phyloP scores from a whole-genome alignment of 2,113 vertebrate species.

The Gambusia affinis region DNA sequence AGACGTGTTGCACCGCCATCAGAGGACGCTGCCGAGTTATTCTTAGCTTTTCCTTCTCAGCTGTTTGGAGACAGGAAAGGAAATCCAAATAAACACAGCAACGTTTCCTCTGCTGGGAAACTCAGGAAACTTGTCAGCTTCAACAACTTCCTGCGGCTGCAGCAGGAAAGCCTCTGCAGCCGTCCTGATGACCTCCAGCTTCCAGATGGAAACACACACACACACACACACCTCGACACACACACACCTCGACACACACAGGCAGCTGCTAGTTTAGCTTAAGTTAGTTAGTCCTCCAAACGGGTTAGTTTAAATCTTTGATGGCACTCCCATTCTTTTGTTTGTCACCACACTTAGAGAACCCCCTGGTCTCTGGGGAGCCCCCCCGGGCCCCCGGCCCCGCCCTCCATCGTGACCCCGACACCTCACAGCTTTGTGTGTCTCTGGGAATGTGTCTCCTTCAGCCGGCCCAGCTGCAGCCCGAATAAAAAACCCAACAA shows the following conservation, averaged over 20 bases:
- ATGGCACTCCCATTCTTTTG: constrained; percentile 1
- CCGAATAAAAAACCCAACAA: constrained; percentile 27
- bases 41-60: neutral
- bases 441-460: constrained; percentile 71
- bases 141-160: neutral
- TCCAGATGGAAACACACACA: neutral
- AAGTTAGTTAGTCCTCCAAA: constrained; percentile 1
- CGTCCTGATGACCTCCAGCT: neutral
- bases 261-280: neutral
- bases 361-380: constrained; percentile 37
- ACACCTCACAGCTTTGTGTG: constrained; percentile 56
- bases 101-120: neutral
- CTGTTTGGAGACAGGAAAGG: neutral
- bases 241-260: neutral
- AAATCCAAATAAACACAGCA: neutral
- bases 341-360: constrained; percentile 17
- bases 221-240: too few relatives aligned
- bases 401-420: constrained; percentile 44
- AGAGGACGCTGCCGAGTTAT: neutral
- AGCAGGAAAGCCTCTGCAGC: neutral
- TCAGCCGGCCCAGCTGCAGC: constrained; percentile 70
- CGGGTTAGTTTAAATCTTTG: constrained; percentile 23
- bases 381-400: constrained; percentile 1
- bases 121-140: neutral
- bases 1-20: neutral